Evolutionary conservation across 2,888 invertebrate species (phyloP), one percentile per base, ranked within the genome.

Genomic region (Hydropsyche betteni): DNA sequence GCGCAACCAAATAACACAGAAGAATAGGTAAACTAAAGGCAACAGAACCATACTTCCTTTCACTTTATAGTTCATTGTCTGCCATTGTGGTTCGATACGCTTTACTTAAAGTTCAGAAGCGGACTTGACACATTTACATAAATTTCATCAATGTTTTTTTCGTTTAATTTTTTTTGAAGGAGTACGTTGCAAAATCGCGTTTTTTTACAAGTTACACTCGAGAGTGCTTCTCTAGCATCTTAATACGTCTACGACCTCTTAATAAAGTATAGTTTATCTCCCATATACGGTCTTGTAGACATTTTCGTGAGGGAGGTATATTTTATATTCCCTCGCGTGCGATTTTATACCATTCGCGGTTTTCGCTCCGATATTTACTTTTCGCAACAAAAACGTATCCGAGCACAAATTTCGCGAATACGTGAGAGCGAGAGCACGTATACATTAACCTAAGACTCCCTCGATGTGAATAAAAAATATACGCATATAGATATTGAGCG

Each of bases 51-150:
- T 64, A 77, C 75, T 77, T 77, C 75, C 77, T 77, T 77, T 77
- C 77, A 75, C 77, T 77, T 75, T 74, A 69, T 75, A 75, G 75
- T 77, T 72, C 77, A 77, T 77, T 77, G 75, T 72, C 75, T 73
- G 75, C 68, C 64, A 75, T 74, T 75, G 71, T 75, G 71, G 58
- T 16, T 33, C 75, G 75, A 53, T 75, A 75, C 71, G 69, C 69
- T 72, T 72, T 72, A 61, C 38, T 72, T 72, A 61, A 36, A 72
- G 24, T 58, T 10, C 72, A 72, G 72, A 55, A 38, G 14, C 72
- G 72, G 53, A 70, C 58, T 58, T 58, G 58, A 58, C 58, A 58
- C 58, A 58, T 58, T 53, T 53, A 69, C 50, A 51, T 36, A 52
- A 52, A 53, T 50, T 36, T 51, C 14, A 50, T 50, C 44, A 14